phyloP scores from a whole-genome alignment of 2,113 vertebrate species.

The Centrocercus urophasianus region DNA sequence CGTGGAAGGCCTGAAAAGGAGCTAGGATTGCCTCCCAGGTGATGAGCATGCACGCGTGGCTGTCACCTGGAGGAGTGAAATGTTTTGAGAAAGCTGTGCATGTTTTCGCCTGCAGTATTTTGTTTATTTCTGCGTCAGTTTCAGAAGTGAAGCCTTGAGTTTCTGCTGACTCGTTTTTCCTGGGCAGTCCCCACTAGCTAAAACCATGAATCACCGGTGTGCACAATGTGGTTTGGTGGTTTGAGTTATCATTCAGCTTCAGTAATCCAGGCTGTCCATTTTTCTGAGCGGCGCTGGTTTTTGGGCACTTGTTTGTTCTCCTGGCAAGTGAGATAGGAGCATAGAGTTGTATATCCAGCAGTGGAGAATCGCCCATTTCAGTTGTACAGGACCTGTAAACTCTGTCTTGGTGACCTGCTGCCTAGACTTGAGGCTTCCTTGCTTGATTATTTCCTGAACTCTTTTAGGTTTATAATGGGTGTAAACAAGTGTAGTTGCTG shows the following conservation, averaged over 20 bases:
- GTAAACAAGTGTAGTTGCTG: background rate
- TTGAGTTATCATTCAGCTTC: background rate
- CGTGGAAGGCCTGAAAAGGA: background rate
- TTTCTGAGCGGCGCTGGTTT: background rate
- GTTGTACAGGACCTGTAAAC: background rate
- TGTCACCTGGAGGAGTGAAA: background rate
- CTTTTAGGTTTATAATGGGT: background rate
- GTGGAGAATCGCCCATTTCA: background rate
- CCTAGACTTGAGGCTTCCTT: background rate
- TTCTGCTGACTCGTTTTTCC: background rate
- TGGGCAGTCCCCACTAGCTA: background rate
- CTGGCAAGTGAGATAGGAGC: background rate
- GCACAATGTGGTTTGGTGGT: conserved; percentile 9
- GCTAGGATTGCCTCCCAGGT: background rate
- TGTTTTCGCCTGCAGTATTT: background rate
- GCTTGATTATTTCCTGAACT: background rate
- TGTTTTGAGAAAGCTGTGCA: background rate
- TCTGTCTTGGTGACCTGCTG: background rate
- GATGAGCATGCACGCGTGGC: background rate
- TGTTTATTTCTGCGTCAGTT: background rate
- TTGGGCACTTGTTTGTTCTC: background rate
- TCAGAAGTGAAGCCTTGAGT: background rate
- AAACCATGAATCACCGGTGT: background rate
- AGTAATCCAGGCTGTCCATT: background rate
- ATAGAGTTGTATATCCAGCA: background rate